Base-by-base conservation (phyloP, 2,888 invertebrate species). In the Sinodicranocentrus sp. region DNA sequence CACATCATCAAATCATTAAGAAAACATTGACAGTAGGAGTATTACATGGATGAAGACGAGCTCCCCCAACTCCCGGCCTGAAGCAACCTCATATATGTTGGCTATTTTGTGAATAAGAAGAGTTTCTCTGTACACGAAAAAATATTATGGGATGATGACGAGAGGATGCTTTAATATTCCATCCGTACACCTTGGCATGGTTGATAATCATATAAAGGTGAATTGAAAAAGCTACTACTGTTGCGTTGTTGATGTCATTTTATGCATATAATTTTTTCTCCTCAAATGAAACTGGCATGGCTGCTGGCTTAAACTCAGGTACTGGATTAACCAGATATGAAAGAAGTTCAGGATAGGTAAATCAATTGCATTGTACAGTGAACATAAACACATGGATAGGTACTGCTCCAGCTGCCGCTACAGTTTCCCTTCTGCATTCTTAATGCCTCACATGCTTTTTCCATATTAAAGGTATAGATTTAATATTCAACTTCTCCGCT, bases 251-350 rank as follows among this genome's bases (percentile, higher is more conserved):
- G 23, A 65, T 65, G 65, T 65, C 65, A 65, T 65, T 65, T 65
- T 65, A 65, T 65, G 65, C 65, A 65, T 21, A 65, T 23, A 65
- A 65, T 63, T n/a, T 63, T 65, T 57, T 43, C 3, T 65, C 63
- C 25, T 33, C 13, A 28, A 65, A 28, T 15, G 28, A 28, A 63
- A 28, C 28, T 19, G 63, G 43, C 65, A 65, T 65, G 65, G 43
- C 65, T 65, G 65, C 65, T 39, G 43, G 57, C 57, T 48, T 48
- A 10, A 15, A 26, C 28, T 61, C 65, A 23, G 65, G 65, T 65
- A 65, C 43, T 65, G 65, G 65, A 43, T 65, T 65, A 43, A 65
- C 65, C 21, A 28, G 65, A 17, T 65, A 25, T 61, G 25, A 28
- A 26, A 28, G 48, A 3, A 10, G 5, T 26, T 3, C 54, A 13